Percentiles rank a stretch among this genome's conserved stretches.
Conservation (phyloP, 2,888 invertebrate species). For the Toxonevra muliebris region DNA sequence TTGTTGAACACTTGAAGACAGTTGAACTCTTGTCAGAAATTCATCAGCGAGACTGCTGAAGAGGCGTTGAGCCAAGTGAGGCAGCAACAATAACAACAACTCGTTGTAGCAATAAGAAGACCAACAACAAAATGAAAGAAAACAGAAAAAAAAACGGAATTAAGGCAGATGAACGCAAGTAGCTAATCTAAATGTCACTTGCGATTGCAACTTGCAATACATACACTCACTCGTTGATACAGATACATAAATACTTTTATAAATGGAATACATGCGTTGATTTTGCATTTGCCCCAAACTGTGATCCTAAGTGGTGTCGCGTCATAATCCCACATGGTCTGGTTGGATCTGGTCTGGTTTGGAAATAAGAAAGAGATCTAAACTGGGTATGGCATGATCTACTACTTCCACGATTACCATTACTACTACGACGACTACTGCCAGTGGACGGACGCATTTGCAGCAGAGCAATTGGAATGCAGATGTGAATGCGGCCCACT, state of each 20-base stretch:
- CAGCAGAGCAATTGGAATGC: slow-evolving; percentile 30
- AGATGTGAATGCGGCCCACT: slow-evolving; percentile 47
- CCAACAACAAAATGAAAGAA: slow-evolving; percentile 13
- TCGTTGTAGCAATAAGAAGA: not conserved
- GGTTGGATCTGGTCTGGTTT: slow-evolving; percentile 28
- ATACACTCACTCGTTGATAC: not conserved
- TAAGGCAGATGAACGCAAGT: slow-evolving; percentile 31
- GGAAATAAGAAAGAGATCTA: not conserved
- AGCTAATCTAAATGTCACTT: slow-evolving; percentile 44
- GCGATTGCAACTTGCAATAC: slow-evolving; percentile 34
- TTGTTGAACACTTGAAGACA: slow-evolving; percentile 29
- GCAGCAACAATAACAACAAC: not conserved
- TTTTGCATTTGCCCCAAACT: slow-evolving; percentile 36
- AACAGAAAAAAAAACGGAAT: slow-evolving; percentile 22
- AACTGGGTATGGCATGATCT: too few relatives aligned
- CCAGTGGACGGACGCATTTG: not conserved
- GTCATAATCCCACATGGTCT: slow-evolving; percentile 56
- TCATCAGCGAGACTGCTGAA: slow-evolving; percentile 8
- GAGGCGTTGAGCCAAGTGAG: not conserved
- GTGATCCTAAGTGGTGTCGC: slow-evolving; percentile 49
- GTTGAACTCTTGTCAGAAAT: slow-evolving; percentile 25
- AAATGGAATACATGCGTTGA: slow-evolving; percentile 12
- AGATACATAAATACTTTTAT: not conserved
- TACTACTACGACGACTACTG: not conserved
- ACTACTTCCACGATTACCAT: not conserved